phyloP scores from a whole-genome alignment of 2,113 vertebrate genomes.

The Melanocharis versteri region DNA sequence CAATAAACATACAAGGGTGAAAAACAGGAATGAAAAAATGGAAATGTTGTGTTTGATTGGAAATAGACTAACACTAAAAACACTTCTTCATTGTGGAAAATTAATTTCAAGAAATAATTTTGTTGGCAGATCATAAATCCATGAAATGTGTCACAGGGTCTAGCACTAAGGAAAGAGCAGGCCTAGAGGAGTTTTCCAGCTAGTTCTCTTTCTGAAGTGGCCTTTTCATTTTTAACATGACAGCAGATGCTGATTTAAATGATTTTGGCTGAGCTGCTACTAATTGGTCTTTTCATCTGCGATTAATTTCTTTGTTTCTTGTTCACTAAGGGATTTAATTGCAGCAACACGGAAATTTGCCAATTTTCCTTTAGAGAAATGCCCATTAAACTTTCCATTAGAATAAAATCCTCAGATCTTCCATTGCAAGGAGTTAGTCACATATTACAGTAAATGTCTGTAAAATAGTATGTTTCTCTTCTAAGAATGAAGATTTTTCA shows the following conservation, averaged over 20 bases:
- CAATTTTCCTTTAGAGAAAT: background rate
- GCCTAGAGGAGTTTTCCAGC: background rate
- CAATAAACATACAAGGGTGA: fast-evolving
- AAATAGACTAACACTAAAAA: background rate
- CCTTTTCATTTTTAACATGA: background rate
- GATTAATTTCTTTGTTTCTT: background rate
- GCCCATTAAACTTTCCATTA: background rate
- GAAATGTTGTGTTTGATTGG: background rate
- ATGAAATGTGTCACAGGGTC: background rate
- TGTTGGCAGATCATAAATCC: background rate
- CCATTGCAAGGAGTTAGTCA: background rate
- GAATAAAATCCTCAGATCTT: background rate
- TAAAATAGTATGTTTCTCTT: background rate
- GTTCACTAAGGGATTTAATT: background rate
- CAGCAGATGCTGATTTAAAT: background rate
- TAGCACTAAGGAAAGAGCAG: background rate
- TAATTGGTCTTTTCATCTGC: background rate
- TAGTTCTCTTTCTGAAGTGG: background rate
- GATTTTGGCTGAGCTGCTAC: background rate
- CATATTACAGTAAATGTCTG: background rate
- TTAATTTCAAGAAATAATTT: background rate
- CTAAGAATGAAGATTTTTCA: background rate
- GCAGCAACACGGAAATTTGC: background rate
- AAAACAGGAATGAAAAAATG: background rate
- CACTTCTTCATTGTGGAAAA: background rate